Evolutionary conservation across 2,888 invertebrate genomes (phyloP), one percentile per base, ranked within the genome.

Genomic region (Cyclophora punctaria): DNA sequence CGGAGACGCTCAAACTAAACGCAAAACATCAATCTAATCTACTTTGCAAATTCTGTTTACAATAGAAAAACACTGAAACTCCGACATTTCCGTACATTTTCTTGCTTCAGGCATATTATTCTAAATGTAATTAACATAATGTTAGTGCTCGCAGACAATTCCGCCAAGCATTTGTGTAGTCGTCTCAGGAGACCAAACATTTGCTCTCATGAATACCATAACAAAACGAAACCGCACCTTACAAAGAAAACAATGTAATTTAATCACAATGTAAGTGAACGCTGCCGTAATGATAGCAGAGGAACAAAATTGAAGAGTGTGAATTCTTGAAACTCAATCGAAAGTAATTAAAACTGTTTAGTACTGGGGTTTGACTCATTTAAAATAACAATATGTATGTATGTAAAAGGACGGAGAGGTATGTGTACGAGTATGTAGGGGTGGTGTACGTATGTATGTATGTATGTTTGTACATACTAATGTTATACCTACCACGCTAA

Each of bases 201-300:
- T 83, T 77, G 74, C 79, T 78, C 78, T 83, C 82, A 83, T 83
- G 86, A 83, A 85, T 85, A 81, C 80, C 78, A 79, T 83, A 81
- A 75, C 80, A 82, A 78, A 82, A 80, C 81, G 76, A 80, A 73
- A 75, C 64, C 69, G 67, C 69, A 65, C 66, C 66, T 65, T 75
- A 77, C 78, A 41, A 45, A 78, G 75, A 76, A 78, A 78, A 81
- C 83, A 81, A 80, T 83, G 83, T 80, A 83, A 82, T 83, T 83
- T 84, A 80, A 83, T 82, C 80, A 78, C 72, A 72, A 76, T 75
- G 69, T 75, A 75, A 75, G 75, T 78, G 77, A 67, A 60, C 64
- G 68, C 60, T 62, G 56, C 62, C 64, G 69, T 37, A 37, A 37
- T 37, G 37, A 5, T 37, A 37, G 37, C 37, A 4, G 5, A 37